Conservation (phyloP, 2,888 invertebrate genomes). For the Liposcelis brunnea region DNA sequence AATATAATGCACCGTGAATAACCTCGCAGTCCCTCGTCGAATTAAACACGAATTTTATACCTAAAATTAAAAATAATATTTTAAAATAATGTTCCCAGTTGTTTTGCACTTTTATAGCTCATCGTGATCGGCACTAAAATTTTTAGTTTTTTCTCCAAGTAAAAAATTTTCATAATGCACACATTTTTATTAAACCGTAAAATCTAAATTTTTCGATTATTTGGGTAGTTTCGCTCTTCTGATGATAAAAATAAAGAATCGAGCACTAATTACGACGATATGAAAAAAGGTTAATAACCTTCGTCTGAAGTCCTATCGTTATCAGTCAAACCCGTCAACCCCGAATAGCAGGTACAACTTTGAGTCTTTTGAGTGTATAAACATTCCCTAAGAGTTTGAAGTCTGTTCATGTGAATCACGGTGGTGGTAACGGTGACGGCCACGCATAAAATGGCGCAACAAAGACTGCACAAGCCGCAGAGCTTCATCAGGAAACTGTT, state of each 20-base stretch:
- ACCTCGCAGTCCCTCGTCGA: constrained; percentile 75
- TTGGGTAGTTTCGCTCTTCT: too few relatives aligned
- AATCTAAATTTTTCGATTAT: too few relatives aligned
- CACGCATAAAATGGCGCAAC: constrained; percentile 73
- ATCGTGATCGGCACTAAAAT: too few relatives aligned
- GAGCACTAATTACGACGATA: too few relatives aligned
- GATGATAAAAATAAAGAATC: too few relatives aligned
- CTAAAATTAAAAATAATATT: constrained; percentile 28
- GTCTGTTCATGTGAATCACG: constrained; percentile 72
- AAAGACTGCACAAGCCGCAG: constrained; percentile 71
- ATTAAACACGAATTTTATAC: constrained; percentile 65
- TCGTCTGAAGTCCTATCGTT: constrained; percentile 42
- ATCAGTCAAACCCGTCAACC: constrained; percentile 43
- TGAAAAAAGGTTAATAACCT: too few relatives aligned
- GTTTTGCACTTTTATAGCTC: too few relatives aligned
- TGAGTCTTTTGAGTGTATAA: constrained; percentile 64
- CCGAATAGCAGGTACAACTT: constrained; percentile 61
- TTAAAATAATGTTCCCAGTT: too few relatives aligned
- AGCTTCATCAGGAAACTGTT: constrained; percentile 82
- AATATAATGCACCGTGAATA: constrained; percentile 77
- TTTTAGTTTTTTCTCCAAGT: too few relatives aligned
- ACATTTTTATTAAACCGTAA: too few relatives aligned
- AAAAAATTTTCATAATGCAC: too few relatives aligned
- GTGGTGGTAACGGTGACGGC: constrained; percentile 80
- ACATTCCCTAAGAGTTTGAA: constrained; percentile 73